Evolutionary conservation across 2,113 vertebrate genomes (phyloP), one percentile per base, ranked within the genome.

Genomic region (Speoplatyrhinus poulsoni): DNA sequence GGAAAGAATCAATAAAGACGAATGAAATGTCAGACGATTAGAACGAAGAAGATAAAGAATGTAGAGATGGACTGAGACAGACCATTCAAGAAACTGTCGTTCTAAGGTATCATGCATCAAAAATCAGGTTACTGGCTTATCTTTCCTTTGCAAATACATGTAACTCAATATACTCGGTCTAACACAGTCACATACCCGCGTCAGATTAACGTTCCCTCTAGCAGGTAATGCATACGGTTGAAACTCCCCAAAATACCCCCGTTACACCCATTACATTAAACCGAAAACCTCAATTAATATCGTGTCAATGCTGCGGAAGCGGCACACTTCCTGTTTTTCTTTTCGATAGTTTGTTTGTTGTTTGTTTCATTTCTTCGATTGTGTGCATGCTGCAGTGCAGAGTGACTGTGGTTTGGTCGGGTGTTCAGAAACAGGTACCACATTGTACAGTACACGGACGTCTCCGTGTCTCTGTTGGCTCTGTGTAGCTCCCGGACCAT

Each of bases 241-340:
- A 12, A 52, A 16, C 17, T 41, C 33, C 64, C 26, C 47, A 17
- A 26, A 26, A 62, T 48, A 9, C 2, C n/a, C 15, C 7, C 36
- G n/a, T 13, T 57, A 58, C 26, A 53, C 52, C 69, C 60, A 52
- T 1, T 12, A 26, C 4, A 12, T 4, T 9, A 8, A 8, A 19
- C 26, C 26, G 26, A 26, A 26, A 26, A 26, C 47, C 5, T 32
- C 16, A 32, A 32, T 59, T 72, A 55, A 59, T 49, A 56, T 61
- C 19, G 61, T 26, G 26, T 26, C 26, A 46, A 59, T 61, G 73
- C 72, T 74, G 66, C 75, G 68, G 78, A 81, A 73, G 67, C 60
- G 52, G 46, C 65, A 36, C 61, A 73, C 67, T 83, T 86, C 79
- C 79, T 79, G 78, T 77, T 79, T 73, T 26, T 67, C 32, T 33